These are phyloP conservation scores for Cherax quadricarinatus DNA, from an alignment of 1,140 invertebrate genomes.

Conservation along the genomic window DNA sequence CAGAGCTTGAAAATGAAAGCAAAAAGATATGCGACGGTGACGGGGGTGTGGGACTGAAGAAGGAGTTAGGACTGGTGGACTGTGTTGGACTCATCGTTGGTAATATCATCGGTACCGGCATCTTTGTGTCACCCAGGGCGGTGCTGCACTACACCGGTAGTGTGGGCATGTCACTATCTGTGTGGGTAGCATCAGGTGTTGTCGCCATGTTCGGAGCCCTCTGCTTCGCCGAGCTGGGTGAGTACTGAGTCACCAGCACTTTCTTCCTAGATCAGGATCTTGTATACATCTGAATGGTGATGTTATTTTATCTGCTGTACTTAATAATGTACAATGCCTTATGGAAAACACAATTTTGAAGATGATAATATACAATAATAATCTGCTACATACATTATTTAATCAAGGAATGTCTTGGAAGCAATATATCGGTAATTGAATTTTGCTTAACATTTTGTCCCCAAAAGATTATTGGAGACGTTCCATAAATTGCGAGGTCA, in stretches of 20 bases:
- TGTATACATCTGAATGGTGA: background rate
- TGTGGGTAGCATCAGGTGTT: conserved; percentile 85
- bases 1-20: background rate
- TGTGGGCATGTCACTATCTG: conserved; percentile 80
- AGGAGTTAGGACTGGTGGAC: conserved; percentile 85
- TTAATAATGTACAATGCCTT: background rate
- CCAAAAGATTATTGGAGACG: too few species aligned
- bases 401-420: too few species aligned
- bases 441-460: too few species aligned
- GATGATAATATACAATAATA: too few species aligned
- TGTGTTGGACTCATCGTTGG: conserved; percentile 82
- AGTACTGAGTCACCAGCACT: conserved; percentile 74
- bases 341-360: too few species aligned
- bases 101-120: conserved; percentile 85
- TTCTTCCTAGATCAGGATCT: background rate
- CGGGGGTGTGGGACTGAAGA: background rate
- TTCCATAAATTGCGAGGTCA: too few species aligned
- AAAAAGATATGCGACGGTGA: background rate
- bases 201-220: conserved; percentile 77
- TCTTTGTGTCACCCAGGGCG: conserved; percentile 86
- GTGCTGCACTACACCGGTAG: conserved; percentile 75
- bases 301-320: background rate
- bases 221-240: conserved; percentile 94
- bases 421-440: too few species aligned
- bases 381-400: too few species aligned